These are phyloP conservation scores for Hemiprocne comata DNA, from an alignment of 2,113 vertebrate species.

Conservation along the genomic window DNA sequence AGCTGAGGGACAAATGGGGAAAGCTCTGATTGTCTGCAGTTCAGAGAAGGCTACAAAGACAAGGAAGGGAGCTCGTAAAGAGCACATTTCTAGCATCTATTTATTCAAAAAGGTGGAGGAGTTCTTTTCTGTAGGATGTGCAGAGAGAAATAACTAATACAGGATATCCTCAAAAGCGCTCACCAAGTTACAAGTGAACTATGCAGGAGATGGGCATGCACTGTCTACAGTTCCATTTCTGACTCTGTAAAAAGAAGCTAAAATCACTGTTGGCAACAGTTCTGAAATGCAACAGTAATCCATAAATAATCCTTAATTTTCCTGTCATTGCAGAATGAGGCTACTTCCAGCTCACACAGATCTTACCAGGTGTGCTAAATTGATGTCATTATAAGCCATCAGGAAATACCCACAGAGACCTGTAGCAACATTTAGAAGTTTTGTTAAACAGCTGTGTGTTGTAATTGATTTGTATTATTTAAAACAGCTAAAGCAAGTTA, in stretches of 20 bases:
- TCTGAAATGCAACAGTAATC: conserved; percentile 64
- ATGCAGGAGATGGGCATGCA: neutral
- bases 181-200: conserved; percentile 16
- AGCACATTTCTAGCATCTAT: neutral
- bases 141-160: neutral
- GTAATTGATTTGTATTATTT: conserved; percentile 84
- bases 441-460: conserved; percentile 81
- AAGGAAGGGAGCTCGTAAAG: neutral
- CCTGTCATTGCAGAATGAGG: conserved; percentile 76
- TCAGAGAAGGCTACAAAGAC: neutral
- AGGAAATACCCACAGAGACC: conserved; percentile 81
- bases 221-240: neutral
- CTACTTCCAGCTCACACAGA: conserved; percentile 72
- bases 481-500: conserved; percentile 78
- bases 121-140: neutral
- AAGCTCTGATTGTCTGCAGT: neutral
- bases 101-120: neutral
- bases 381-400: conserved; percentile 82
- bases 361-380: conserved; percentile 82
- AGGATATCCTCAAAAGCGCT: neutral
- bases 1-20: neutral
- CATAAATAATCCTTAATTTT: conserved; percentile 77
- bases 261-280: conserved; percentile 39
- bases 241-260: conserved; percentile 27
- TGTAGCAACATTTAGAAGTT: conserved; percentile 72